Conservation (phyloP, 2,888 invertebrate species). For the Papilio gigon region DNA sequence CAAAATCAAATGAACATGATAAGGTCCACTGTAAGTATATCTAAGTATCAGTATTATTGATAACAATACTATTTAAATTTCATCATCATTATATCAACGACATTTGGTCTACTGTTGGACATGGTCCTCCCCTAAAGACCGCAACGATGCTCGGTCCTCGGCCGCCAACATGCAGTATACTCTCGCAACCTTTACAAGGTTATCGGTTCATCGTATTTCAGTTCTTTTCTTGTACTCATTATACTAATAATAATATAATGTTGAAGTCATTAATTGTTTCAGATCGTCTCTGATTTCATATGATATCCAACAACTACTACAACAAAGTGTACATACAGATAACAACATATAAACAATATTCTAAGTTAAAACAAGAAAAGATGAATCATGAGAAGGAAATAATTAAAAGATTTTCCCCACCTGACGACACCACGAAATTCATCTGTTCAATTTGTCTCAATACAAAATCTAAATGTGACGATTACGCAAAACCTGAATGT, state of each 20-base stretch:
- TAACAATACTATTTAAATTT: too few relatives aligned
- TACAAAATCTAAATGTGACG: conserved; percentile 45
- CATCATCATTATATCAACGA: too few relatives aligned
- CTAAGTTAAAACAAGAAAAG: conserved; percentile 36
- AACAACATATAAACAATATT: conserved; percentile 56
- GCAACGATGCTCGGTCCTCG: too few relatives aligned
- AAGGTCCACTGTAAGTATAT: conserved; percentile 19
- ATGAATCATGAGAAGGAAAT: conserved; percentile 46
- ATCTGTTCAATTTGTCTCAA: conserved; percentile 68
- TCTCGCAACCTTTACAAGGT: too few relatives aligned
- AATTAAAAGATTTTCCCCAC: conserved; percentile 42
- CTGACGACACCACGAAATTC: conserved; percentile 51
- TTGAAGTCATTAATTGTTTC: conserved; percentile 22
- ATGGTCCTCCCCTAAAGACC: too few relatives aligned
- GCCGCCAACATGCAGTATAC: too few relatives aligned
- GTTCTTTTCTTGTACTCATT: too few relatives aligned
- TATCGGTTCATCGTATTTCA: too few relatives aligned
- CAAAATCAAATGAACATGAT: conserved; percentile 29
- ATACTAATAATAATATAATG: not conserved
- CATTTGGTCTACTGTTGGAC: too few relatives aligned
- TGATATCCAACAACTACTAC: conserved; percentile 57
- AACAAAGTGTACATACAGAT: conserved; percentile 63
- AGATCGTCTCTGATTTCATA: conserved; percentile 48
- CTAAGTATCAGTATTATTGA: not conserved
- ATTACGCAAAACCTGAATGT: conserved; percentile 42